phyloP scores from a whole-genome alignment of 2,888 invertebrate genomes.

The Nycteola revayana region DNA sequence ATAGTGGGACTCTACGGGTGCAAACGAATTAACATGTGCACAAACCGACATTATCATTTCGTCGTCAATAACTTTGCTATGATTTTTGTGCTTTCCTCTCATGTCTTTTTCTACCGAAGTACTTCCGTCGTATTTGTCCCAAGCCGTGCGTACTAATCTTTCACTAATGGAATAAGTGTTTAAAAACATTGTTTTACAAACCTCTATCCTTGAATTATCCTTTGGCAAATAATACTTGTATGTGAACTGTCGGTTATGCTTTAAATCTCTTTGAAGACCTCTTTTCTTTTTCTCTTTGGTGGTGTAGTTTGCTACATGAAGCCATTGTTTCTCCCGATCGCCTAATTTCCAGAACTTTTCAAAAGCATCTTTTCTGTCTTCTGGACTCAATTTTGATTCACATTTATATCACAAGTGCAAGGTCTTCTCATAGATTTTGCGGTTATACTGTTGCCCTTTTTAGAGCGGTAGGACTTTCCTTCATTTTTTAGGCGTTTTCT shows the following conservation, averaged over 20 bases:
- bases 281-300: not conserved
- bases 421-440: conserved; percentile 1
- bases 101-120: not conserved
- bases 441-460: not conserved
- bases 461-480: conserved; percentile 1
- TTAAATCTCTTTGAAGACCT: not conserved
- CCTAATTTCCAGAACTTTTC: conserved; percentile 4
- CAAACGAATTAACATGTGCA: conserved; percentile 1
- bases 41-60: conserved; percentile 1
- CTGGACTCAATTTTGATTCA: not conserved
- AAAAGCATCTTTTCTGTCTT: not conserved
- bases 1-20: not conserved
- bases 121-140: conserved; percentile 2
- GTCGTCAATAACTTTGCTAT: not conserved
- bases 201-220: not conserved
- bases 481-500: conserved; percentile 1
- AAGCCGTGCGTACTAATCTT: conserved; percentile 1
- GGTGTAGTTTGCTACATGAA: not conserved
- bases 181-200: conserved; percentile 4
- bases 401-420: not conserved
- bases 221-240: conserved; percentile 2
- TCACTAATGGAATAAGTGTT: conserved; percentile 3
- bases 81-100: not conserved
- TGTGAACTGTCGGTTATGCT: not conserved
- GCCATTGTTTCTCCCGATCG: not conserved